Conservation (phyloP, 2,888 invertebrate genomes). For the Anodontia alba region DNA sequence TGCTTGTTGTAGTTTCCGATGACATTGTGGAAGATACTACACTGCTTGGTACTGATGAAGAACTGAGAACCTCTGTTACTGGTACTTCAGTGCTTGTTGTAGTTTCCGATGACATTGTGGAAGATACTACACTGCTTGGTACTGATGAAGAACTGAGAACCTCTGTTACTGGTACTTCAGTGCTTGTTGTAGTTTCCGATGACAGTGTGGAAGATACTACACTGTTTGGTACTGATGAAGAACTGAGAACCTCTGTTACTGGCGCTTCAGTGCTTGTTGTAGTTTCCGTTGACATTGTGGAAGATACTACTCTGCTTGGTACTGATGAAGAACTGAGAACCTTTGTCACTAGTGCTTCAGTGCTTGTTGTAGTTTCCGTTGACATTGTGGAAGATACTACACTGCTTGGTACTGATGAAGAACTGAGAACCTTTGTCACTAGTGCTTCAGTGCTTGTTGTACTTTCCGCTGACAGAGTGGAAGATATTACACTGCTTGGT, state of each 20-base stretch:
- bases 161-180: neutral
- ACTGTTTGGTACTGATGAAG: neutral
- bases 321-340: neutral
- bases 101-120: neutral
- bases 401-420: neutral
- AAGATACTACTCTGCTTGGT: neutral
- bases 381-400: too few relatives aligned
- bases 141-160: neutral
- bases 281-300: neutral
- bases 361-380: too few relatives aligned
- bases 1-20: neutral
- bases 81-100: neutral
- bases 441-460: neutral
- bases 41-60: neutral
- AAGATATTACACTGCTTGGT: neutral
- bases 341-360: too few relatives aligned
- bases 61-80: neutral
- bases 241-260: neutral
- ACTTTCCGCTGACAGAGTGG: neutral
- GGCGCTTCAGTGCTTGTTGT: neutral
- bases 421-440: neutral
- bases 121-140: neutral
- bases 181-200: neutral
- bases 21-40: neutral
- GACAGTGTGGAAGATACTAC: neutral